Conservation (phyloP, 1,140 invertebrate species). For the Drosophila nikananu region DNA sequence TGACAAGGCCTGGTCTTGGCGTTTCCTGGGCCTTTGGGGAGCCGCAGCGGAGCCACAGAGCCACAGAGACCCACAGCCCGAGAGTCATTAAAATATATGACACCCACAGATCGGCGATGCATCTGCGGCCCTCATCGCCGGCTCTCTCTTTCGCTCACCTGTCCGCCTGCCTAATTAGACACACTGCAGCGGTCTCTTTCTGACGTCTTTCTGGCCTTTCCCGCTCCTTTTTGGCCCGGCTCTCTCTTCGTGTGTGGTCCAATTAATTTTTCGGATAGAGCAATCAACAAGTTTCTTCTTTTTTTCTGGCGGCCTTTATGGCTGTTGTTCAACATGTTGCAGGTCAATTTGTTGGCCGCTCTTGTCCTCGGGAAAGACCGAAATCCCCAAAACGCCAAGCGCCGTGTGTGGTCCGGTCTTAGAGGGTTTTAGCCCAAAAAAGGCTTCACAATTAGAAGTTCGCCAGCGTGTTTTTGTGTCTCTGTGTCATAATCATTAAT, state of each 20-base stretch:
- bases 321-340: slow-evolving; percentile 77
- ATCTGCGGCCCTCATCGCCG: slow-evolving; percentile 24
- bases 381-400: slow-evolving; percentile 9
- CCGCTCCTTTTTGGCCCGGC: slow-evolving; percentile 32
- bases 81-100: slow-evolving; percentile 79
- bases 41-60: not conserved
- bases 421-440: slow-evolving; percentile 13
- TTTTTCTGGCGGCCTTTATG: slow-evolving; percentile 48
- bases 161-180: slow-evolving; percentile 57
- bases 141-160: slow-evolving; percentile 47
- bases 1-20: slow-evolving; percentile 24
- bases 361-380: slow-evolving; percentile 31
- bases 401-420: slow-evolving; percentile 57
- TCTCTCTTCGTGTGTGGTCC: slow-evolving; percentile 73
- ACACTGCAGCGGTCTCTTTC: slow-evolving; percentile 23
- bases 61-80: not conserved
- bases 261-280: slow-evolving; percentile 82
- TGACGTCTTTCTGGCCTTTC: slow-evolving; percentile 21
- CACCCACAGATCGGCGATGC: slow-evolving; percentile 68
- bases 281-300: slow-evolving; percentile 76
- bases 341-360: slow-evolving; percentile 76
- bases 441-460: slow-evolving; percentile 32
- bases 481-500: slow-evolving; percentile 74
- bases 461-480: slow-evolving; percentile 8
- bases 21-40: slow-evolving; percentile 36